Percentiles rank a stretch among this genome's conserved stretches.
These are phyloP conservation scores for Auanema sp. DNA, from an alignment of 2,888 invertebrate species.

Conservation along the genomic window DNA sequence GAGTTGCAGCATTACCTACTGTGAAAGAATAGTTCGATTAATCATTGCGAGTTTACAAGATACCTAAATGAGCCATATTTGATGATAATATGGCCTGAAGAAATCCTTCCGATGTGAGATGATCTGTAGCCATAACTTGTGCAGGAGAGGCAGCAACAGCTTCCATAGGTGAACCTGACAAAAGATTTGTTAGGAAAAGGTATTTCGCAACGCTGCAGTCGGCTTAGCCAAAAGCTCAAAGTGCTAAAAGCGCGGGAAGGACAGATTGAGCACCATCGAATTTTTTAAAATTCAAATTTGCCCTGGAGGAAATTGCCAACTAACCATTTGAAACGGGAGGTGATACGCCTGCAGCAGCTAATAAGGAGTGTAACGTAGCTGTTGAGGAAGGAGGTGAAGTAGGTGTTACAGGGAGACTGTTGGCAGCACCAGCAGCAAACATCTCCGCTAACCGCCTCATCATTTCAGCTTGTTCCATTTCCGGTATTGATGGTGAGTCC, in stretches of 20 bases:
- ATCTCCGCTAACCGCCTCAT: constrained; percentile 16
- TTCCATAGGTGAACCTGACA: constrained; percentile 3
- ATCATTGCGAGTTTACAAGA: no score
- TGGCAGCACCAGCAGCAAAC: constrained; percentile 4
- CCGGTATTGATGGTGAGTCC: not conserved
- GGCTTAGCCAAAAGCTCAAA: no score
- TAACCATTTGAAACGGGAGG: no score
- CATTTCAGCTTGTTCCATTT: constrained; percentile 17
- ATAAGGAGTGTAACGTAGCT: not conserved
- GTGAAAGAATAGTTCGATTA: no score
- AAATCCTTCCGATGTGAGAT: not conserved
- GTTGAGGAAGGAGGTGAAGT: not conserved
- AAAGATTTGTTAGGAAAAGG: no score
- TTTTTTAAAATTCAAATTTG: no score
- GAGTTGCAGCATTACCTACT: no score
- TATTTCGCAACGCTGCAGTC: no score
- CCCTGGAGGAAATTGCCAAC: no score
- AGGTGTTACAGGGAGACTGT: not conserved
- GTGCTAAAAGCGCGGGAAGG: no score
- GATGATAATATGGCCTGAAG: not conserved
- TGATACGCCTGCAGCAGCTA: not conserved
- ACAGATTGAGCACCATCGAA: no score
- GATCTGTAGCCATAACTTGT: not conserved
- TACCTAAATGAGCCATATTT: no score
- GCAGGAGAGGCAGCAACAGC: not conserved